Evolutionary conservation across 2,888 invertebrate species (phyloP), one percentile per base, ranked within the genome.

Genomic region (Arge pagana): DNA sequence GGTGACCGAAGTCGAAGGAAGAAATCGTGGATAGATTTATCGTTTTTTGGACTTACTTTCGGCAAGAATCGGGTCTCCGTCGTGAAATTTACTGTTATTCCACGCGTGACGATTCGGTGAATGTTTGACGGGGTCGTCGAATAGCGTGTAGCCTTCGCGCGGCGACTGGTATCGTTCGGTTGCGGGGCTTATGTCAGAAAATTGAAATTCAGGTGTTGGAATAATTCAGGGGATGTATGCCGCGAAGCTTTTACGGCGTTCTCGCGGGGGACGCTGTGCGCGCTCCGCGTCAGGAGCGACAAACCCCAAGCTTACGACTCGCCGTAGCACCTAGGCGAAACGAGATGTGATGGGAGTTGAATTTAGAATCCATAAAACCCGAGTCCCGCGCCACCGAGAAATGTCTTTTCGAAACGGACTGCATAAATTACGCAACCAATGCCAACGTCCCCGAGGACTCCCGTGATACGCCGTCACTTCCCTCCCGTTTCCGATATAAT

Each of bases 161-260:
- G 11, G 16, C 18, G 23, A 21, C 33, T 33, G 6, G 33, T 13
- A 19, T 42, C 35, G n/a, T 45, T 45, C 33, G 33, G 35, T 45
- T 33, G 11, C 45, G 21, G 11, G 45, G 43, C 11, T 45, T 35
- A 23, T 15, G 35, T 16, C 15, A 26, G 16, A 33, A 45, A 45
- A 45, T 33, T 45, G 45, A 45, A 31, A 45, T 45, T 45, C 45
- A 33, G 45, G 33, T 33, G 31, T 28, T 11, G 11, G 42, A 42
- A 42, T 42, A 42, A 30, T 42, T 42, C 42, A 42, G 30, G 28
- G 30, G 45, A n/a, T n/a, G 33, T 33, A 33, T 35, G 16, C 13
- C 23, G 45, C 23, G 15, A 21, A 16, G 33, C 45, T 45, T 45
- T 45, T 45, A 45, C 35, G 23, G 23, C 33, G 45, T 33, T 45